Evolutionary conservation across 2,888 invertebrate genomes (phyloP).

Genomic region (Nemoura dubitans): DNA sequence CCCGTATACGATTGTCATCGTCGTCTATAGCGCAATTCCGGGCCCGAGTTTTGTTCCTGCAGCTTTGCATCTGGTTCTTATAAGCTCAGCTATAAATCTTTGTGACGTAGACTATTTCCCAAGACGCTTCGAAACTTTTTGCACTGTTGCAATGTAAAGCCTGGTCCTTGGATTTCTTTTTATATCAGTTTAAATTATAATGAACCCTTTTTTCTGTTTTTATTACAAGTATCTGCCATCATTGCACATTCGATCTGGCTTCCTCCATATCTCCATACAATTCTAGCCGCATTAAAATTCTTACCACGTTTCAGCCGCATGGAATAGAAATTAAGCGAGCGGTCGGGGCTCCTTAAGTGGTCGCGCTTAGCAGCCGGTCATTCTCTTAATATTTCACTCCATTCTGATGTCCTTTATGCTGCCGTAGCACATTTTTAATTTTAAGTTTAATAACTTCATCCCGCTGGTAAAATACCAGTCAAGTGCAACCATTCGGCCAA

Average conservation of each 20-base stretch:
- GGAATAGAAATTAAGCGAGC: background rate
- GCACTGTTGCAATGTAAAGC: background rate
- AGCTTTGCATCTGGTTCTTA: background rate
- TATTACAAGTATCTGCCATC: background rate
- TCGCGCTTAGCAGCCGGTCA: background rate
- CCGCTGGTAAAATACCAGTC: slow-evolving; percentile 18
- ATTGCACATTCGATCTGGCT: background rate
- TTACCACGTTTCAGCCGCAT: background rate
- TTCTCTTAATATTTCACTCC: slow-evolving; percentile 7
- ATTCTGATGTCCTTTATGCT: background rate
- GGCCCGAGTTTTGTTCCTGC: background rate
- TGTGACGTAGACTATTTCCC: background rate
- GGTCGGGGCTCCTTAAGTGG: background rate
- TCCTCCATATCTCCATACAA: background rate
- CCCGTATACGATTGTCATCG: background rate
- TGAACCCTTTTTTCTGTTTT: background rate
- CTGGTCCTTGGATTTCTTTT: background rate
- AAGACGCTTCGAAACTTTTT: background rate
- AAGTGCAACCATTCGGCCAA: slow-evolving; percentile 35
- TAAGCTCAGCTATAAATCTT: background rate
- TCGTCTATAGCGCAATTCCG: background rate
- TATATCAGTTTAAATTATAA: background rate
- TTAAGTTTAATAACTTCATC: slow-evolving; percentile 12
- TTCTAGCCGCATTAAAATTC: background rate
- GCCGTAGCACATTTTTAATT: background rate